A percentile compares a stretch with the other conserved stretches of the same genome.
These are phyloP conservation scores for Linnaemya tessellans DNA, from an alignment of 2,888 invertebrate genomes.

Conservation along the genomic window DNA sequence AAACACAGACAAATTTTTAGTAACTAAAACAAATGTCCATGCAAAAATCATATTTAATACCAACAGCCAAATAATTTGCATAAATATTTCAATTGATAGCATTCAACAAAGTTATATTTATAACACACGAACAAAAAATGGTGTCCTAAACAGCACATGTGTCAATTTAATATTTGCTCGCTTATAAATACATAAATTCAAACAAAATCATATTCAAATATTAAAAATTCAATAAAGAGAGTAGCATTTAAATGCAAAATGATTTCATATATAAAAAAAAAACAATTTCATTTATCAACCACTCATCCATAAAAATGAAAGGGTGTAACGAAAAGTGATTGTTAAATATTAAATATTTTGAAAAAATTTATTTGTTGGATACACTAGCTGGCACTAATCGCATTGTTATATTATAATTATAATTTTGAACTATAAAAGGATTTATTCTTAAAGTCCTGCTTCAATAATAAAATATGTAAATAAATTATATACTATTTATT, in stretches of 20 bases:
- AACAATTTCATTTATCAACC: background rate
- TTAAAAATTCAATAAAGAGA: constrained; percentile 26
- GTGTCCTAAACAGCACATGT: constrained; percentile 57
- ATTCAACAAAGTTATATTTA: background rate
- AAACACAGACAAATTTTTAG: too few relatives aligned
- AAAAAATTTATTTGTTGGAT: too few relatives aligned
- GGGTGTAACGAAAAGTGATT: background rate
- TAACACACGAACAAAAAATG: constrained; percentile 28
- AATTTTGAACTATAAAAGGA: too few relatives aligned
- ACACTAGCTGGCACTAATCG: too few relatives aligned
- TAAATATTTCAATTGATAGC: constrained; percentile 7
- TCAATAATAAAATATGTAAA: too few relatives aligned
- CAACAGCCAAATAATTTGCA: constrained; percentile 5
- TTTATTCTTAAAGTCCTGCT: too few relatives aligned
- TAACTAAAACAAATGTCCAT: background rate
- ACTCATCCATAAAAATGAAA: background rate
- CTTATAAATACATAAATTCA: background rate
- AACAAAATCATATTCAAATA: constrained; percentile 28
- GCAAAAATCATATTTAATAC: background rate
- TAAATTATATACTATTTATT: too few relatives aligned
- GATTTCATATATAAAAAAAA: background rate
- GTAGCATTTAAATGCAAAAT: background rate
- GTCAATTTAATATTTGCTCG: constrained; percentile 22
- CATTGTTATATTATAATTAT: too few relatives aligned
- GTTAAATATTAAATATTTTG: too few relatives aligned